Conservation (phyloP, 2,888 invertebrate species). For the Iphiclides podalirius region DNA sequence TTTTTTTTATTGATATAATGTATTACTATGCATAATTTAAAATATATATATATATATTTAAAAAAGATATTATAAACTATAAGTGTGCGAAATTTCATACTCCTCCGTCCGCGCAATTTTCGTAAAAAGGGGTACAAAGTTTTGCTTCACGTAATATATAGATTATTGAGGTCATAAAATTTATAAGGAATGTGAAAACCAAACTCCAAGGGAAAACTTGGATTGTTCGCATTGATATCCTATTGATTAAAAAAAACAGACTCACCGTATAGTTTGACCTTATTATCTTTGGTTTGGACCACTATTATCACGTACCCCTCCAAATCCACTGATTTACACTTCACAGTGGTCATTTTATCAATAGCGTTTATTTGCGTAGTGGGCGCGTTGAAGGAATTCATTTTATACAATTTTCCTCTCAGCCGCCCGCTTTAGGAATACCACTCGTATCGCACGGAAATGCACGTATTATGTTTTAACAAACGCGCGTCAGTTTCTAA, state of each 20-base stretch:
- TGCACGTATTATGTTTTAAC: neutral
- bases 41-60: too few species aligned
- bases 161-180: too few species aligned
- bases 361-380: slow-evolving; percentile 72
- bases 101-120: too few species aligned
- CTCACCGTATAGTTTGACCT: slow-evolving; percentile 94
- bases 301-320: slow-evolving; percentile 97
- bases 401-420: slow-evolving; percentile 40
- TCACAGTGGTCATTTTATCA: slow-evolving; percentile 73
- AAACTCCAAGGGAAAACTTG: too few species aligned
- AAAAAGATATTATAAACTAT: too few species aligned
- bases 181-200: too few species aligned
- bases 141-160: too few species aligned
- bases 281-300: slow-evolving; percentile 95
- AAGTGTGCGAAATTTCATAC: too few species aligned
- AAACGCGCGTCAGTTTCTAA: slow-evolving; percentile 13
- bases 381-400: slow-evolving; percentile 74
- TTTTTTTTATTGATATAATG: too few species aligned
- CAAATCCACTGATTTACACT: slow-evolving; percentile 87
- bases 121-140: too few species aligned
- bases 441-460: neutral
- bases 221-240: too few species aligned
- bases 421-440: neutral
- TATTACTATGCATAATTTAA: too few species aligned
- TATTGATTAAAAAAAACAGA: slow-evolving; percentile 27